Evolutionary conservation across 53 echinoderm and acorn worm genomes (phyloP).

Genomic region (Stichopus horrens): DNA sequence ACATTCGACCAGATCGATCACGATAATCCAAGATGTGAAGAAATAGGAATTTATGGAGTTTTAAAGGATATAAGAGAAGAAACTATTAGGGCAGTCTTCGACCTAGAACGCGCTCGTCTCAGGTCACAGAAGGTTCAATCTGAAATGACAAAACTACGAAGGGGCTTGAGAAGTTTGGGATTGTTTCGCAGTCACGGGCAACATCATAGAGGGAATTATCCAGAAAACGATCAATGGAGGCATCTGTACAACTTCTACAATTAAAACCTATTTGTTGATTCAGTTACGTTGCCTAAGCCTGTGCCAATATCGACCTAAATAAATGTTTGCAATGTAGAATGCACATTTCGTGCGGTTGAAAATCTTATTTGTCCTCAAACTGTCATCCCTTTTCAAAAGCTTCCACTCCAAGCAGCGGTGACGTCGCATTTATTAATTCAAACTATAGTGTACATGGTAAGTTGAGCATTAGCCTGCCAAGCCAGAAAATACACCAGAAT

Average conservation of each 20-base stretch:
- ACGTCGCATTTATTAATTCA: too few relatives aligned
- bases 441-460: too few relatives aligned
- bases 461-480: too few relatives aligned
- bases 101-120: constrained; percentile 39
- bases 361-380: too few relatives aligned
- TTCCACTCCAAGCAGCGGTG: too few relatives aligned
- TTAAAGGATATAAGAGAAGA: constrained; percentile 39
- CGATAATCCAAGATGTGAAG: constrained; percentile 16
- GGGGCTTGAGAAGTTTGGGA: constrained; percentile 27
- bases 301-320: too few relatives aligned
- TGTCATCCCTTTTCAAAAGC: too few relatives aligned
- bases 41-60: constrained; percentile 34
- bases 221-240: neutral
- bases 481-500: too few relatives aligned
- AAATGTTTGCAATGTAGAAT: too few relatives aligned
- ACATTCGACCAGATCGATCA: constrained; percentile 38
- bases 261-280: neutral
- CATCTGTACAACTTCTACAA: constrained; percentile 23
- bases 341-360: too few relatives aligned
- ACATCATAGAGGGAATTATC: neutral
- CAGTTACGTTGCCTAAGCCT: too few relatives aligned
- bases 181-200: constrained; percentile 13
- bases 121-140: constrained; percentile 38
- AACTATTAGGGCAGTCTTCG: constrained; percentile 38
- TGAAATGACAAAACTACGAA: constrained; percentile 23